These are phyloP conservation scores for Epizoanthus ramosus DNA, from an alignment of 92 coral and sea anemone genomes.

Conservation along the genomic window DNA sequence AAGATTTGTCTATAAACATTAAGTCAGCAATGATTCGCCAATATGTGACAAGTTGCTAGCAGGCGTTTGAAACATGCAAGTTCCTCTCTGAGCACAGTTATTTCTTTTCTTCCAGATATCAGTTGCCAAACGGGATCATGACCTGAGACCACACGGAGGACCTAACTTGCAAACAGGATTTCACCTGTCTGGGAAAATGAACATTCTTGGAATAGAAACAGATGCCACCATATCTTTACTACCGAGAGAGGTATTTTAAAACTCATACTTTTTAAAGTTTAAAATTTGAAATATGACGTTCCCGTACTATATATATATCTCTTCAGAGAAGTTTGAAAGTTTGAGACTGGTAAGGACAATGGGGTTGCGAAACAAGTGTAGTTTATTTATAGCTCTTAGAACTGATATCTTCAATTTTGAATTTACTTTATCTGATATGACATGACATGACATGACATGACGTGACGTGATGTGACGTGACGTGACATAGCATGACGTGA, in stretches of 20 bases:
- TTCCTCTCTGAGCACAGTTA: background rate
- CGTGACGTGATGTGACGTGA: no score
- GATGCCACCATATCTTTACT: slow-evolving; percentile 73
- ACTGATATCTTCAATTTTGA: no score
- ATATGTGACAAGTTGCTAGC: background rate
- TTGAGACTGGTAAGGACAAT: no score
- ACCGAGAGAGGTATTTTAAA: slow-evolving; percentile 68
- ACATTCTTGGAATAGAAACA: slow-evolving; percentile 82
- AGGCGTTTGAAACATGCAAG: background rate
- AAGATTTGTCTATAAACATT: background rate
- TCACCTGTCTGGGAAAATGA: slow-evolving; percentile 75
- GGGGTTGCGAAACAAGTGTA: no score
- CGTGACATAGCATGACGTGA: no score
- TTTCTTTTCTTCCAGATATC: slow-evolving; percentile 65
- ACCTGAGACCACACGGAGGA: slow-evolving; percentile 72
- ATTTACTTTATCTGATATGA: no score
- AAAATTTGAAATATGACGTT: no score
- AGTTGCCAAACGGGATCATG: slow-evolving; percentile 72
- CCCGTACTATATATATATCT: no score
- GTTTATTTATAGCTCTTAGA: no score
- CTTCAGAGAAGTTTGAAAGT: no score
- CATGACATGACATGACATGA: no score
- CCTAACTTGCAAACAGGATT: slow-evolving; percentile 80
- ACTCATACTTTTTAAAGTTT: background rate
- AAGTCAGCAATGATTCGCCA: background rate